phyloP scores from a whole-genome alignment of 1,140 invertebrate species.

The Drosophila albomicans region DNA sequence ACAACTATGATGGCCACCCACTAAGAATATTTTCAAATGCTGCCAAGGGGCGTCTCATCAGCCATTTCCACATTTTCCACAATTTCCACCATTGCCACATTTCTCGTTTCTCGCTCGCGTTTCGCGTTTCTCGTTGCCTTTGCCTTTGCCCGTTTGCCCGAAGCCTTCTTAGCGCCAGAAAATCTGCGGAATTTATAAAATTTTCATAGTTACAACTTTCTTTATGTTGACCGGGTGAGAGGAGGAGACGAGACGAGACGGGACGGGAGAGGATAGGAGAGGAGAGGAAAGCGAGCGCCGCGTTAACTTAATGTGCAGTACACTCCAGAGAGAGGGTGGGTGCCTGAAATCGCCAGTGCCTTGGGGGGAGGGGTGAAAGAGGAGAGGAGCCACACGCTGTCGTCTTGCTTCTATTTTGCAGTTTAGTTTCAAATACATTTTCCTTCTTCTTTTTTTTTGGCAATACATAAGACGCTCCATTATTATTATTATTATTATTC shows the following conservation, averaged over 20 bases:
- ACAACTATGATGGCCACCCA: conserved; percentile 26
- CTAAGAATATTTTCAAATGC: conserved; percentile 34
- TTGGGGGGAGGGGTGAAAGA: too few relatives aligned
- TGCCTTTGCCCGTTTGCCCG: conserved; percentile 16
- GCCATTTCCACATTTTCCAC: not conserved
- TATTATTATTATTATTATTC: conserved; percentile 65
- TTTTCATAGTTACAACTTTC: conserved; percentile 84
- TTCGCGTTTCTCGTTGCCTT: too few relatives aligned
- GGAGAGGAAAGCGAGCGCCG: not conserved
- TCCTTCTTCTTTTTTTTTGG: conserved; percentile 48
- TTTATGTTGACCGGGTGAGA: conserved; percentile 54
- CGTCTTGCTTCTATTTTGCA: conserved; percentile 68
- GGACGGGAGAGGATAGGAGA: too few relatives aligned
- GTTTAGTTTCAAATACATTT: conserved; percentile 81
- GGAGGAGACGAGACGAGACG: too few relatives aligned
- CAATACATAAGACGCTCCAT: conserved; percentile 76
- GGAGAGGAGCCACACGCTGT: not conserved
- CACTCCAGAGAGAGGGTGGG: not conserved
- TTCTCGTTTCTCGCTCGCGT: too few relatives aligned
- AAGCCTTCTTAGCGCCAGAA: conserved; percentile 76
- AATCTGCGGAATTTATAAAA: conserved; percentile 84
- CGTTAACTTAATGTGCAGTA: conserved; percentile 69
- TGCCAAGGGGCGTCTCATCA: conserved; percentile 44
- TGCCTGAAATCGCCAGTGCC: not conserved
- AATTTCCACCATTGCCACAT: conserved; percentile 24